Conservation (phyloP, 2,797 vertebrate genomes). For the Periparus ater region DNA sequence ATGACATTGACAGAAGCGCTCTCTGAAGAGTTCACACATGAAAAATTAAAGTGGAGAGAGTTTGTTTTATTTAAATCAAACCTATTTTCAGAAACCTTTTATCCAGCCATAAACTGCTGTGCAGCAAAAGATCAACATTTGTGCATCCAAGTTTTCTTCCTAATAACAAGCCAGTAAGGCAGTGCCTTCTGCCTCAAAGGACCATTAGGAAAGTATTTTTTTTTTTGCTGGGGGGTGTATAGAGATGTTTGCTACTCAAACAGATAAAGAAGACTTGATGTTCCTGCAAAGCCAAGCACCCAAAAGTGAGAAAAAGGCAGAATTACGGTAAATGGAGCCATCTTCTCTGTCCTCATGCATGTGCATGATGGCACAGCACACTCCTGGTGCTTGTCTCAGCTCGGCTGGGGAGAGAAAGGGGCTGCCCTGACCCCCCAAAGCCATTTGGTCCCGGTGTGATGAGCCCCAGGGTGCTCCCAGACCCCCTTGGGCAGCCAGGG, state of each 20-base stretch:
- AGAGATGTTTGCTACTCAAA: neutral
- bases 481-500: neutral
- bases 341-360: neutral
- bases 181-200: neutral
- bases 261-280: neutral
- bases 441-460: rapidly evolving
- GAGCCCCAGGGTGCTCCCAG: neutral
- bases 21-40: constrained; percentile 26
- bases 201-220: constrained; percentile 26
- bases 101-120: constrained; percentile 59
- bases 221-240: neutral
- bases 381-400: neutral
- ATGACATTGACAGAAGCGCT: constrained; percentile 27
- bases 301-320: neutral
- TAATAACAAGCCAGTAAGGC: constrained; percentile 35
- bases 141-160: constrained; percentile 39
- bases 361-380: neutral
- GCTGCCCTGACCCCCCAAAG: neutral
- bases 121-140: constrained; percentile 57
- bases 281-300: neutral
- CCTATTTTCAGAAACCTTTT: constrained; percentile 64
- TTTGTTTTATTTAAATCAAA: constrained; percentile 68
- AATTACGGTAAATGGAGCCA: neutral
- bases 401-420: rapidly evolving
- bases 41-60: constrained; percentile 54